A percentile compares a stretch with the other conserved stretches of the same genome.
Conservation (phyloP, 1,140 invertebrate species). For the Drosophila sulfurigaster region DNA sequence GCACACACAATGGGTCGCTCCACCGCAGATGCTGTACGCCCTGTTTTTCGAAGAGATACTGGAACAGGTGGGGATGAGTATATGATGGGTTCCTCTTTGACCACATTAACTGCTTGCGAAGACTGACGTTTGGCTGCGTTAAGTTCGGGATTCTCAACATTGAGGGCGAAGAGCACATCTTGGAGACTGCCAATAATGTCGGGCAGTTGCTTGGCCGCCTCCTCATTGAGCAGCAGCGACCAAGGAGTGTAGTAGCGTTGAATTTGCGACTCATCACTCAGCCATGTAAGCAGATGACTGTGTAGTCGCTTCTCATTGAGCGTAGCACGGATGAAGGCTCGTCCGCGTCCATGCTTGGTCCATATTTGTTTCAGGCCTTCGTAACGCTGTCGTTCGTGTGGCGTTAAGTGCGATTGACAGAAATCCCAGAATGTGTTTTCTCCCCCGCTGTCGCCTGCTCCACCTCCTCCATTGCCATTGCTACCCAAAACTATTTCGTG, state of each 20-base stretch:
- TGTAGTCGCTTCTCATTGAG: constrained; percentile 94
- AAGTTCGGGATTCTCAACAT: constrained; percentile 91
- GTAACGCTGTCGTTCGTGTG: constrained; percentile 93
- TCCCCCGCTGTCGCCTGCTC: constrained; percentile 20
- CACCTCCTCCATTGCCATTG: constrained; percentile 16
- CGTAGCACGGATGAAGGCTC: constrained; percentile 93
- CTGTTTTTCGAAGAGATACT: constrained; percentile 38
- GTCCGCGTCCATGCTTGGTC: constrained; percentile 91
- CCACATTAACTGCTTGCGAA: constrained; percentile 7
- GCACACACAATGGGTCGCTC: constrained; percentile 66
- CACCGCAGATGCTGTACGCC: constrained; percentile 40
- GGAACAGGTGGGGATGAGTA: constrained; percentile 84
- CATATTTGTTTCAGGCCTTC: constrained; percentile 89
- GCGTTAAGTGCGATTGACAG: constrained; percentile 89
- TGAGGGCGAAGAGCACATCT: constrained; percentile 94
- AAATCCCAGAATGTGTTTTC: constrained; percentile 87
- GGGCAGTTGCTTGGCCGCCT: constrained; percentile 90
- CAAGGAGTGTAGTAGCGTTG: constrained; percentile 91
- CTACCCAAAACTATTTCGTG: constrained; percentile 76
- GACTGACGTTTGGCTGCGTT: constrained; percentile 85
- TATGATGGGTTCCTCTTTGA: constrained; percentile 85
- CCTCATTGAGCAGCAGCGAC: constrained; percentile 92
- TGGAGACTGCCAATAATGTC: constrained; percentile 92
- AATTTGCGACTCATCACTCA: constrained; percentile 87
- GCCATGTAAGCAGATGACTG: constrained; percentile 90